phyloP scores from a whole-genome alignment of 2,888 invertebrate genomes.

The Diplazon laetatorius region DNA sequence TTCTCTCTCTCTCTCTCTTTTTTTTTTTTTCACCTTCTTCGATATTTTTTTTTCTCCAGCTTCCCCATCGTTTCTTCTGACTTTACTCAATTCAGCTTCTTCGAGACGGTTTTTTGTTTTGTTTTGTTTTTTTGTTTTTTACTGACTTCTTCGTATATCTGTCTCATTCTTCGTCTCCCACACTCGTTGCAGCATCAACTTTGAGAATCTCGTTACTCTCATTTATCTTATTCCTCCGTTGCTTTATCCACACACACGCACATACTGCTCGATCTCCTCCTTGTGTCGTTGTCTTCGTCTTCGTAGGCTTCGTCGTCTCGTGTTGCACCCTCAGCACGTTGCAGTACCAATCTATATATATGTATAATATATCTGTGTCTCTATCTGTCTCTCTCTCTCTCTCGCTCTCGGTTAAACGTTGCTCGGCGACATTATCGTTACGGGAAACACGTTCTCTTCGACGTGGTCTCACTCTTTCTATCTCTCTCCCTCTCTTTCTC shows the following conservation, averaged over 20 bases:
- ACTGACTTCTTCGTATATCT: constrained; percentile 21
- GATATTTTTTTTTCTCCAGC: constrained; percentile 19
- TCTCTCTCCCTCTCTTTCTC: no score
- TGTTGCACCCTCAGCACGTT: no score
- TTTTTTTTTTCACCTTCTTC: constrained; percentile 45
- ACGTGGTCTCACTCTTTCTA: constrained; percentile 58
- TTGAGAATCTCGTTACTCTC: constrained; percentile 42
- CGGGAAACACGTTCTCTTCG: constrained; percentile 58
- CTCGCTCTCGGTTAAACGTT: constrained; percentile 29
- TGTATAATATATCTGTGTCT: no score
- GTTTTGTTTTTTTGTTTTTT: constrained; percentile 39
- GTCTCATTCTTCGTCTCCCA: constrained; percentile 8
- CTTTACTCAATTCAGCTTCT: no score
- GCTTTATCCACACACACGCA: constrained; percentile 2
- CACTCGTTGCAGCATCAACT: constrained; percentile 26
- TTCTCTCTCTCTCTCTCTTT: constrained; percentile 18
- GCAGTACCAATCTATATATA: no score
- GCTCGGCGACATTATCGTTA: constrained; percentile 52
- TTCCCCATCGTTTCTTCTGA: no score
- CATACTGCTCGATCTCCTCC: constrained; percentile 33
- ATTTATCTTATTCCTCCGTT: constrained; percentile 53
- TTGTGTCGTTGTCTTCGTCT: constrained; percentile 51
- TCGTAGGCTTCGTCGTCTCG: constrained; percentile 44
- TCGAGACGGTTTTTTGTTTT: constrained; percentile 26
- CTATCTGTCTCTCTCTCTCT: constrained; percentile 41